phyloP scores from a whole-genome alignment of 2,113 vertebrate species.

The Hydrolagus affinis region DNA sequence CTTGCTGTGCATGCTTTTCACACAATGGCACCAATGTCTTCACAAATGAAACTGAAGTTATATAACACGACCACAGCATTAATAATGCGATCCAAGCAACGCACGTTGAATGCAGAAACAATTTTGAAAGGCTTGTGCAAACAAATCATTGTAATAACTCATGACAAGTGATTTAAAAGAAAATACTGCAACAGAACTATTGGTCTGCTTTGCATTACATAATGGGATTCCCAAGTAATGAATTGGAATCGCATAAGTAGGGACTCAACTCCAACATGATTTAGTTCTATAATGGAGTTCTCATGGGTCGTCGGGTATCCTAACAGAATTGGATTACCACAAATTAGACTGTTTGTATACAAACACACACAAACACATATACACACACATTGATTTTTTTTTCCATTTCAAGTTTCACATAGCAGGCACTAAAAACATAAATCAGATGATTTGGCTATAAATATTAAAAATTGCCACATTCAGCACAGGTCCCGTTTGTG shows the following conservation, averaged over 20 bases:
- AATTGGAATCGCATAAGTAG: too few species aligned
- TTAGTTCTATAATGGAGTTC: too few species aligned
- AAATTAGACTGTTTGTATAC: too few species aligned
- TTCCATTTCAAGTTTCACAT: conserved; percentile 8
- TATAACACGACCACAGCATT: background rate
- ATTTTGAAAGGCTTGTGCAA: background rate
- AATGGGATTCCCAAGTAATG: too few species aligned
- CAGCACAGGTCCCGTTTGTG: background rate
- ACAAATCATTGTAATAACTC: background rate
- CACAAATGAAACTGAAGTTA: background rate
- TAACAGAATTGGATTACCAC: too few species aligned
- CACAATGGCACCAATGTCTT: background rate
- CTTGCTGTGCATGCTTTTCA: background rate
- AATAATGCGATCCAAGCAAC: background rate
- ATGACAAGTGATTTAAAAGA: conserved; percentile 12
- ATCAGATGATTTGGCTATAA: background rate
- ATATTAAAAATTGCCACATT: conserved; percentile 10
- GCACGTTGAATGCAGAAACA: background rate
- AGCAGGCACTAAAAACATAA: conserved; percentile 18
- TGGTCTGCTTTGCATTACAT: too few species aligned
- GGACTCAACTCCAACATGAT: too few species aligned
- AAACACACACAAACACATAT: background rate
- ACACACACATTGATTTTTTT: background rate
- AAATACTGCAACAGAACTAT: background rate
- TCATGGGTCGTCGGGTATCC: too few species aligned